Conservation (phyloP, 2,113 vertebrate genomes). For the Monarcha castaneiventris region DNA sequence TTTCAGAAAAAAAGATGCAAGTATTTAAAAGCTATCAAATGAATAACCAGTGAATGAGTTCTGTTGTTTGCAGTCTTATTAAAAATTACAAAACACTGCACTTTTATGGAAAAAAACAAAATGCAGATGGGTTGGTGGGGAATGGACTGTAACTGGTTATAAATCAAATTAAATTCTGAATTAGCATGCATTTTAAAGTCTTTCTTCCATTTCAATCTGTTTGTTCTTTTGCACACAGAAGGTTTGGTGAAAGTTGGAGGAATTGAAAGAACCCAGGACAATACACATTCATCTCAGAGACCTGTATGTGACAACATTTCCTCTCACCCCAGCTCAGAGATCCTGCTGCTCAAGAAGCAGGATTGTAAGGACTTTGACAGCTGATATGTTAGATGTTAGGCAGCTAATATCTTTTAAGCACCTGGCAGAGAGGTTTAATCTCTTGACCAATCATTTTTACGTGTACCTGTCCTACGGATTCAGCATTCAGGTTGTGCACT, state of each 20-base stretch:
- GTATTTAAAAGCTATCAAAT: background rate
- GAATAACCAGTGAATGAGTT: background rate
- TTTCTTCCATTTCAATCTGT: slow-evolving; percentile 11
- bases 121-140: background rate
- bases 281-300: slow-evolving; percentile 1
- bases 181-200: background rate
- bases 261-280: background rate
- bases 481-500: background rate
- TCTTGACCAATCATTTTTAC: slow-evolving; percentile 46
- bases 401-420: slow-evolving; percentile 41
- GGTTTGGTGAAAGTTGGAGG: background rate
- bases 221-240: slow-evolving; percentile 6
- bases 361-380: slow-evolving; percentile 50
- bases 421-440: slow-evolving; percentile 48
- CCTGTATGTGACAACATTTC: slow-evolving; percentile 21
- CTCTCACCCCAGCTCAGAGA: background rate
- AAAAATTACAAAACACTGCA: background rate
- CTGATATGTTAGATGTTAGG: slow-evolving; percentile 51
- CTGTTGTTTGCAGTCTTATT: background rate
- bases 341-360: slow-evolving; percentile 20
- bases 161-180: background rate
- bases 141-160: background rate
- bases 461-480: slow-evolving; percentile 5
- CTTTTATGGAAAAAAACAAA: background rate
- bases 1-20: background rate